A percentile compares a stretch with the other conserved stretches of the same genome.
Conservation (phyloP, 1,140 invertebrate genomes). For the Xylocopa sonorina region DNA sequence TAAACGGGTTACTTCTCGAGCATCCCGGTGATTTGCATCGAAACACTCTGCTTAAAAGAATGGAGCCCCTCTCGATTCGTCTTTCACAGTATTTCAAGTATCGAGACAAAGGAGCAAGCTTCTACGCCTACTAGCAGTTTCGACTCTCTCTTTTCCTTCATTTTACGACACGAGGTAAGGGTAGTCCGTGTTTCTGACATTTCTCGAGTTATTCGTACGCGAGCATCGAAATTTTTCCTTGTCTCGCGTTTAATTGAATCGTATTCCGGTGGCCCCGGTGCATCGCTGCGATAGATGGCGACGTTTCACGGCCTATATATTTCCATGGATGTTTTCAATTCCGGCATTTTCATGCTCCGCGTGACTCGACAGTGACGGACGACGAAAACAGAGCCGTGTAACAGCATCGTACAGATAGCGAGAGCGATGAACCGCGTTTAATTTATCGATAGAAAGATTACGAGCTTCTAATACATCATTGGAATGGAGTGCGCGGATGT, state of each 20-base stretch:
- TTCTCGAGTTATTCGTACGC: too few relatives aligned
- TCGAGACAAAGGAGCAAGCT: not conserved
- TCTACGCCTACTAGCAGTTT: not conserved
- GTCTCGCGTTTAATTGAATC: slow-evolving; percentile 19
- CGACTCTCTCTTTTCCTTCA: not conserved
- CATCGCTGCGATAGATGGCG: slow-evolving; percentile 17
- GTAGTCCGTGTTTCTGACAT: not conserved
- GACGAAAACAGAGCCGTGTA: not conserved
- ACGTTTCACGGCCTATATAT: slow-evolving; percentile 11
- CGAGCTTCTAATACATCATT: not conserved
- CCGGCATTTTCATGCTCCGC: slow-evolving; percentile 11
- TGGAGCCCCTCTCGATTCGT: not conserved
- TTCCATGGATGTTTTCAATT: slow-evolving; percentile 30
- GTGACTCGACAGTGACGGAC: slow-evolving; percentile 14
- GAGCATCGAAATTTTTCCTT: slow-evolving; percentile 16
- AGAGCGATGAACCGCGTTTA: slow-evolving; percentile 19
- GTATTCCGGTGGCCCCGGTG: not conserved
- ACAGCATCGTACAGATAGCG: not conserved
- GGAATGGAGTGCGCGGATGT: too few relatives aligned
- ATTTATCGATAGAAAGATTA: slow-evolving; percentile 6
- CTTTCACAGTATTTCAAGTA: slow-evolving; percentile 10
- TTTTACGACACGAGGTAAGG: not conserved
- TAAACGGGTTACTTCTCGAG: slow-evolving; percentile 17
- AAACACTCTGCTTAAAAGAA: slow-evolving; percentile 20
- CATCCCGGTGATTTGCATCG: slow-evolving; percentile 21